Evolutionary conservation across 2,113 vertebrate genomes (phyloP).

Genomic region (Notiomystis cincta): DNA sequence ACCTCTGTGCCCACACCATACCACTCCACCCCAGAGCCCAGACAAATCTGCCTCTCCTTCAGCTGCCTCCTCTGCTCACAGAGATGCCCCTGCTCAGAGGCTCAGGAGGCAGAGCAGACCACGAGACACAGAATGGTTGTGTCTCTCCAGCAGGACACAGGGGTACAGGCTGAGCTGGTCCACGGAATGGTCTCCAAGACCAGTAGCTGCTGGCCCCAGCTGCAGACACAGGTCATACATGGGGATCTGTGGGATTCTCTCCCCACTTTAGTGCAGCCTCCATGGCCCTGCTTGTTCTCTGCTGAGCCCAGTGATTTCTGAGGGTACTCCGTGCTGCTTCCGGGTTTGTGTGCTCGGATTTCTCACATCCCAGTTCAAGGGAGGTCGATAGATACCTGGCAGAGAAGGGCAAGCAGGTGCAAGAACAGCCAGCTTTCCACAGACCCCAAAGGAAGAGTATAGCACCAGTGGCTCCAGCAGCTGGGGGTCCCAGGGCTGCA

Average conservation of each 20-base stretch:
- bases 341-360: fast-evolving
- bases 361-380: background rate
- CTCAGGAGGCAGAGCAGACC: background rate
- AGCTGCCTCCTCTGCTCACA: background rate
- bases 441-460: background rate
- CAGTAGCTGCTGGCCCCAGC: background rate
- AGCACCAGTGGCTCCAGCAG: fast-evolving
- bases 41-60: background rate
- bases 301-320: background rate
- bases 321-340: fast-evolving
- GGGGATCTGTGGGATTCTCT: background rate
- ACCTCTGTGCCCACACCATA: fast-evolving
- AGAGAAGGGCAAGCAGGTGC: background rate
- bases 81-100: background rate
- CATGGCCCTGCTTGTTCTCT: fast-evolving
- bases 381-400: fast-evolving
- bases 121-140: background rate
- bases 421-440: background rate
- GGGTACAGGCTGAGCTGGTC: background rate
- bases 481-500: background rate
- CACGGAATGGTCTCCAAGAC: fast-evolving
- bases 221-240: background rate
- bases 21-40: background rate
- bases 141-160: background rate
- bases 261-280: fast-evolving